Base-by-base conservation (phyloP, 1,140 invertebrate species). In the Aphaenogaster floridana region DNA sequence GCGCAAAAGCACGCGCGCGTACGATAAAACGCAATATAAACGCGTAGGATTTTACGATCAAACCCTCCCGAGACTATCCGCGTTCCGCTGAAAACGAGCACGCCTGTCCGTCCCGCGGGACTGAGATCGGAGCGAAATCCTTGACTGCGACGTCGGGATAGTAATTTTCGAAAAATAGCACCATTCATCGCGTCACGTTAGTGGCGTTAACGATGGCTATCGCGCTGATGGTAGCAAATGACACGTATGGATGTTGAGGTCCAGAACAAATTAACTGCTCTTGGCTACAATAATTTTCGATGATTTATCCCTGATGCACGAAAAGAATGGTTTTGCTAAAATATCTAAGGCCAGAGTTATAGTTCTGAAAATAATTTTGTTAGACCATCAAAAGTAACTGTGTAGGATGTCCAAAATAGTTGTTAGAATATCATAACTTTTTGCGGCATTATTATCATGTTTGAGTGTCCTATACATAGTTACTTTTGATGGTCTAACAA, bases 41-140 rank as follows among this genome's bases (percentile, higher is more conserved):
- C 42, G n/a, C 3, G n/a, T 69, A 42, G 48, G 21, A 71, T 81
- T 81, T 71, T 86, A 71, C 42, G 69, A 45, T 78, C 17, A 8
- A 13, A 71, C 3, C 42, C 21, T 84, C 39, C 0, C 28, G n/a
- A 6, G 15, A 28, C 39, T 54, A 15, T 39, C 17, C 21, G 13
- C 3, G 2, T 52, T 57, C 21, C 50, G 36, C 6, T n/a, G 77
- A 66, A 66, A 66, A 79, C 0, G 42, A 36, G 15, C 28, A 66
- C 28, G 2, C n/a, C 4, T 0, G 36, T 61, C 0, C 17, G 17
- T 79, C 11, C 21, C 77, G 15, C 17, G 34, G 45, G 13, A 80
- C 39, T 11, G 15, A 42, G 11, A 69, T 80, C n/a, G 13, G 9
- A 64, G 48, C 9, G 34, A 54, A 68, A 80, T 50, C 13, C 48